These are phyloP conservation scores for Melanostoma mellinum DNA, from an alignment of 2,888 invertebrate genomes.

Conservation along the genomic window DNA sequence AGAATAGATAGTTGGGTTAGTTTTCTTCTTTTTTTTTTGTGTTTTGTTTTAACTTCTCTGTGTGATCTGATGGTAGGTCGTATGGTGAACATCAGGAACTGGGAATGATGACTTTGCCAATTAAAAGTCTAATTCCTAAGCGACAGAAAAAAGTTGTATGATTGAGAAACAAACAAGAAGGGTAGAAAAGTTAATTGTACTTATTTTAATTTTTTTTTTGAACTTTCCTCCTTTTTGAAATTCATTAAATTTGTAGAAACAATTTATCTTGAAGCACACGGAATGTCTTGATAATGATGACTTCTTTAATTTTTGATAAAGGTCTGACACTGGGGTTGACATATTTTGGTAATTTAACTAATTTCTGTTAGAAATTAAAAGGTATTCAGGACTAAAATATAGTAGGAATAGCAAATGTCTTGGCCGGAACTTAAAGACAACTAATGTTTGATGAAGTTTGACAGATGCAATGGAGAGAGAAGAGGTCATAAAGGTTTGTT, in stretches of 20 bases:
- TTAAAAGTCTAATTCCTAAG: conserved; percentile 66
- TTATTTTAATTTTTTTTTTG: conserved; percentile 14
- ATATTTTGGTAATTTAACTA: no score
- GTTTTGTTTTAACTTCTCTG: not conserved
- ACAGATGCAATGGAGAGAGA: no score
- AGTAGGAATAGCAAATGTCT: no score
- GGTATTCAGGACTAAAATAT: no score
- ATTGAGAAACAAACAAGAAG: conserved; percentile 28
- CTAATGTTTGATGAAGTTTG: no score
- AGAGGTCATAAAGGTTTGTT: no score
- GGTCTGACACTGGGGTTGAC: conserved; percentile 4
- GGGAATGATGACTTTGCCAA: conserved; percentile 53
- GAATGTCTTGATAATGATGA: conserved; percentile 3
- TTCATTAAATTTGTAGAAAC: not conserved
- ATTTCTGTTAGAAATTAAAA: no score
- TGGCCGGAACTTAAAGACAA: no score
- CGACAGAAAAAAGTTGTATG: conserved; percentile 34
- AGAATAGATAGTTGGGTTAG: conserved; percentile 24
- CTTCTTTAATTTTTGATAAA: conserved; percentile 10
- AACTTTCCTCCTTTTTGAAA: not conserved
- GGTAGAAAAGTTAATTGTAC: conserved; percentile 21
- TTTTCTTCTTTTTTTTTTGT: not conserved
- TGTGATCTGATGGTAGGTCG: not conserved
- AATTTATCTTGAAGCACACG: not conserved
- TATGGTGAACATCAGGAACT: not conserved